Percentiles rank a stretch among this genome's conserved stretches.
These are phyloP conservation scores for Uloborus plumipes DNA, from an alignment of 2,888 invertebrate species.

Conservation along the genomic window DNA sequence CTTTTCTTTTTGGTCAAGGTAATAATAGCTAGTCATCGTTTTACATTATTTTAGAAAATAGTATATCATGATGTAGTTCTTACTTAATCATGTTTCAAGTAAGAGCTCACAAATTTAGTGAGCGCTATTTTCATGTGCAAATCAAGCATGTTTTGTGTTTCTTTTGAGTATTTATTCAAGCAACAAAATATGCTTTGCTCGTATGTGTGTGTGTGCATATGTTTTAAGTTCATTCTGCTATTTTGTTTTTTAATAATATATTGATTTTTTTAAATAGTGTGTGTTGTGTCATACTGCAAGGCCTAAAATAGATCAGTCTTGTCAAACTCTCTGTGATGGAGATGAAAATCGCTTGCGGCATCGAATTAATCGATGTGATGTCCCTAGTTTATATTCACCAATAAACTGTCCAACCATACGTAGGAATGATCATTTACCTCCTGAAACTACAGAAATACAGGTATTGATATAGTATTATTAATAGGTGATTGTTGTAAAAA, in stretches of 20 bases:
- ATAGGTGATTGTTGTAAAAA: too few relatives aligned
- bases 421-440: slow-evolving; percentile 49
- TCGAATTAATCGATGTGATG: slow-evolving; percentile 33
- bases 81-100: too few relatives aligned
- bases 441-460: slow-evolving; percentile 60
- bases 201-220: too few relatives aligned
- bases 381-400: slow-evolving; percentile 43
- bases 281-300: slow-evolving; percentile 60
- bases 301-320: slow-evolving; percentile 50
- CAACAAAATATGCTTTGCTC: too few relatives aligned
- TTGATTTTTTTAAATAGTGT: slow-evolving; percentile 39
- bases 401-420: slow-evolving; percentile 44
- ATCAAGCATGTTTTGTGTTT: too few relatives aligned
- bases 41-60: too few relatives aligned
- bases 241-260: neutral
- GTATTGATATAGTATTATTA: slow-evolving; percentile 7
- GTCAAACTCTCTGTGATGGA: slow-evolving; percentile 45
- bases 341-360: slow-evolving; percentile 46
- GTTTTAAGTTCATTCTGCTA: neutral
- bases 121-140: too few relatives aligned
- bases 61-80: too few relatives aligned
- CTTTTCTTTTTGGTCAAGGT: too few relatives aligned
- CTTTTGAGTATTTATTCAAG: too few relatives aligned
- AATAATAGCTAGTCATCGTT: too few relatives aligned
- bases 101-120: too few relatives aligned